Percentiles rank a stretch among this genome's conserved stretches.
These are phyloP conservation scores for Amphiduros pacificus DNA, from an alignment of 2,888 invertebrate genomes.

Conservation along the genomic window DNA sequence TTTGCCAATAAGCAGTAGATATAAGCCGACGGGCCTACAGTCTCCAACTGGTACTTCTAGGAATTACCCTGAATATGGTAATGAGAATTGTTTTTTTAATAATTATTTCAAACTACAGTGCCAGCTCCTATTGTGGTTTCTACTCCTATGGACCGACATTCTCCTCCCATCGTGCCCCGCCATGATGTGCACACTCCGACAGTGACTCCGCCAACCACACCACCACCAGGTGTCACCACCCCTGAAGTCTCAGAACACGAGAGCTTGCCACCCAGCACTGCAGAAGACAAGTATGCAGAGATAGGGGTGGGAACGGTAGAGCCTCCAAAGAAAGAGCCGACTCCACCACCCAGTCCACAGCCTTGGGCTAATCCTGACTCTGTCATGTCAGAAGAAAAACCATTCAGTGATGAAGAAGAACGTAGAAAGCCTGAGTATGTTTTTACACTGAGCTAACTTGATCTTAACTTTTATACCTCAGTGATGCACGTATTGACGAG, in stretches of 20 bases:
- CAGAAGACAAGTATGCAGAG: not conserved
- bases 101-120: not conserved
- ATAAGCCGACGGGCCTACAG: not conserved
- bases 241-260: conserved; percentile 1
- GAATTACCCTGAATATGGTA: not conserved
- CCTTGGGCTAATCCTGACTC: conserved; percentile 31
- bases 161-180: conserved; percentile 16
- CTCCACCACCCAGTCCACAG: conserved; percentile 25
- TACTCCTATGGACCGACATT: not conserved
- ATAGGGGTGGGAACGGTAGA: not conserved
- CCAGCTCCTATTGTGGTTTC: not conserved
- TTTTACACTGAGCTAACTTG: too few species aligned
- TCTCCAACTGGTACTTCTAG: not conserved
- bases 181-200: conserved; percentile 39
- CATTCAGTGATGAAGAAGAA: conserved; percentile 12
- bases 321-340: not conserved
- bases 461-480: too few species aligned
- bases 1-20: too few species aligned
- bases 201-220: conserved; percentile 35
- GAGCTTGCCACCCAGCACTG: too few species aligned
- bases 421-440: too few species aligned
- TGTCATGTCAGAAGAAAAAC: conserved; percentile 30
- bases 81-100: not conserved
- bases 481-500: too few species aligned
- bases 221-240: not conserved